Percentiles rank a stretch among this genome's conserved stretches.
Conservation (phyloP, 1,140 invertebrate genomes). For the Sitodiplosis mosellana region DNA sequence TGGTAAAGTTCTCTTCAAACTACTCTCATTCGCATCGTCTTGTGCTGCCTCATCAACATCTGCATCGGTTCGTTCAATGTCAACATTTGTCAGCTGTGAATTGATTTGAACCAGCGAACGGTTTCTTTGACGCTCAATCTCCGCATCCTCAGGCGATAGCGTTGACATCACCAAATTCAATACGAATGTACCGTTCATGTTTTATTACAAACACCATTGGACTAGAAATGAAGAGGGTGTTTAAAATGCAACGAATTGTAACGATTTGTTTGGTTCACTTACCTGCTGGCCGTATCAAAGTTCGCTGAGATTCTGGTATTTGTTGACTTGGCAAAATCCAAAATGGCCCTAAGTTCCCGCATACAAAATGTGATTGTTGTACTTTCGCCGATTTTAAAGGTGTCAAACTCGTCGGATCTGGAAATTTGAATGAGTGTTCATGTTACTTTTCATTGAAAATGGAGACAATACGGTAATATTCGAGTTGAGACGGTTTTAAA, state of each 20-base stretch:
- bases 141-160: slow-evolving; percentile 13
- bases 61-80: no score
- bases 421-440: no score
- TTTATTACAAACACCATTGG: slow-evolving; percentile 43
- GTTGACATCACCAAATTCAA: slow-evolving; percentile 63
- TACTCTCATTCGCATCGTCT: no score
- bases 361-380: slow-evolving; percentile 65
- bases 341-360: slow-evolving; percentile 60
- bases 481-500: no score
- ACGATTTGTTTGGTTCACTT: slow-evolving; percentile 10
- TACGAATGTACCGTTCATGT: slow-evolving; percentile 48
- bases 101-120: no score
- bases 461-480: no score
- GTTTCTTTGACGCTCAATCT: no score
- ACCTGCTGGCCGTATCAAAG: slow-evolving; percentile 60
- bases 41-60: no score
- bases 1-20: no score
- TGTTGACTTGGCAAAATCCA: slow-evolving; percentile 55
- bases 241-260: no score
- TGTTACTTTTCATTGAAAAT: no score
- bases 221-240: slow-evolving; percentile 21
- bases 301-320: slow-evolving; percentile 44
- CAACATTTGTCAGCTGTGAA: no score
- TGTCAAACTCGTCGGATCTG: slow-evolving; percentile 55
- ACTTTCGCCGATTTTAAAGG: slow-evolving; percentile 42